phyloP scores from a whole-genome alignment of 1,140 invertebrate genomes.

The Myzus persicae region DNA sequence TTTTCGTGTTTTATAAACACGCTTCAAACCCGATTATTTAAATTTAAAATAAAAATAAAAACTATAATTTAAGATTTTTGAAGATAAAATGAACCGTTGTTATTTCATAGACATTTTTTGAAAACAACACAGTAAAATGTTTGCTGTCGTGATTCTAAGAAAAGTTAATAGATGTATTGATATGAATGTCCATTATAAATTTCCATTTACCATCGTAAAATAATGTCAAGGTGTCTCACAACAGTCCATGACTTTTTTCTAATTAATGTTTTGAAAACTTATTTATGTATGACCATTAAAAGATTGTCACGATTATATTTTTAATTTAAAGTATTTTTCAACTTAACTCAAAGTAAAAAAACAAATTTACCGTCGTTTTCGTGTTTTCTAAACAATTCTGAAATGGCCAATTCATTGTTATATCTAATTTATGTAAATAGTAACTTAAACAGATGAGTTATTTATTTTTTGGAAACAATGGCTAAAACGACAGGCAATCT shows the following conservation, averaged over 20 bases:
- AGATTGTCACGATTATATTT: neutral
- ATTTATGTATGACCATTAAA: neutral
- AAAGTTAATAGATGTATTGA: neutral
- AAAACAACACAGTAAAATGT: too few relatives aligned
- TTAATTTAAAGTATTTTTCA: neutral
- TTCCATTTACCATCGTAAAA: neutral
- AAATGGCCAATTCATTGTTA: neutral
- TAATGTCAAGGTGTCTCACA: neutral
- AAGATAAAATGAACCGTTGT: neutral
- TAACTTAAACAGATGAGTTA: neutral
- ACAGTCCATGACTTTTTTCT: neutral
- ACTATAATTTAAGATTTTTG: neutral
- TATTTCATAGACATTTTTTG: neutral
- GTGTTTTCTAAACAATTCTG: neutral
- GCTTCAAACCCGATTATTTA: neutral
- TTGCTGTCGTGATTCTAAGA: neutral
- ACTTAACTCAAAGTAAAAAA: neutral
- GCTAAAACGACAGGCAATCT: neutral
- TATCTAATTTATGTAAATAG: neutral
- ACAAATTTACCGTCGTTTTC: neutral
- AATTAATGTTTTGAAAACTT: neutral
- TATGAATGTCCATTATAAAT: neutral
- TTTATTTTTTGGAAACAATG: neutral
- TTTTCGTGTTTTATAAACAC: neutral
- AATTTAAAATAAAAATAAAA: neutral